Evolutionary conservation across 2,797 vertebrate genomes (phyloP), one percentile per base, ranked within the genome.

Genomic region (Choloepus didactylus): DNA sequence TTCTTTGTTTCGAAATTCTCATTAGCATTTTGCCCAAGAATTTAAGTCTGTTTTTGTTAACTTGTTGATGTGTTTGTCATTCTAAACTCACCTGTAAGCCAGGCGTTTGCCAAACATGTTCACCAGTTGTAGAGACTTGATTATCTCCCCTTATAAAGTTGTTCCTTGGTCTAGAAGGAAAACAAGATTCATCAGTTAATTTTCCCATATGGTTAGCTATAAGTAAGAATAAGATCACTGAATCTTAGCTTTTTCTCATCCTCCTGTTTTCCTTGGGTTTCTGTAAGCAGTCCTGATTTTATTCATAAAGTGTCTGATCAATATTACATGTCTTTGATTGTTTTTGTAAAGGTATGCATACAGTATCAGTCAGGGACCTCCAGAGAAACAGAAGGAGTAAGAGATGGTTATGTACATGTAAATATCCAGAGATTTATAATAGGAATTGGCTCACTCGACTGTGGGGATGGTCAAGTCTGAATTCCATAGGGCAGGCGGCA

Each of bases 11-110:
- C 49, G 9, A 31, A 10, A 16, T 62, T 72, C 38, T 44, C 23
- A 51, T 46, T 66, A 88, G 35, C 60, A 38, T 93, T 82, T 64
- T 95, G 29, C 35, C 38, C n/a, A 66, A 75, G 25, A 84, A 87
- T 62, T 21, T n/a, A 41, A 27, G 75, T 44, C 56, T 59, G 23
- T 38, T 90, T 64, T 29, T 72, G 35, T 23, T 67, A 27, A 19
- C 8, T 10, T 67, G 70, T 12, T 92, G 38, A 54, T 6, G 3
- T 44, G 29, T 5, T 67, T 64, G 11, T 38, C 46, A 4, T 76
- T 46, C 35, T 8, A 25, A 51, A 54, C 10, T 38, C 70, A n/a
- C 35, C 41, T 69, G n/a, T 51, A 64, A 80, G 35, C 73, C 54
- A 31, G 44, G 89, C 18, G 69, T 67, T 49, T 72, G 69, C 9